These are phyloP conservation scores for Odontomachus brunneus DNA, from an alignment of 1,140 invertebrate genomes.

Conservation along the genomic window DNA sequence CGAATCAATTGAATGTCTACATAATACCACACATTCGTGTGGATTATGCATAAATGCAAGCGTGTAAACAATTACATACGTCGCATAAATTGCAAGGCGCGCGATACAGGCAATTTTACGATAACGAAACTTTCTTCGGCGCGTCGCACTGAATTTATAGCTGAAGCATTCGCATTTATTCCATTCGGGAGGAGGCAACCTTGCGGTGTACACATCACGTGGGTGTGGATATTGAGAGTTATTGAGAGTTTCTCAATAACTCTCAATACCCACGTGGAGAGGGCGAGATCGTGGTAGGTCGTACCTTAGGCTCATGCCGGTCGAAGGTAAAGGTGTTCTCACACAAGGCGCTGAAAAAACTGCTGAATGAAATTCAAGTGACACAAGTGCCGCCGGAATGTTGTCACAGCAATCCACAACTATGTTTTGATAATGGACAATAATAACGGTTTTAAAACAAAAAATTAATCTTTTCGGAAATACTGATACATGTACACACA, in stretches of 20 bases:
- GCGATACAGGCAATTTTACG: constrained; percentile 45
- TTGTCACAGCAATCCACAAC: constrained; percentile 20
- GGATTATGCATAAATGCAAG: neutral
- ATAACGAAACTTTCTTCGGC: constrained; percentile 50
- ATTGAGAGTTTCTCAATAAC: constrained; percentile 69
- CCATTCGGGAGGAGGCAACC: constrained; percentile 61
- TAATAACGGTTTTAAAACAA: too few relatives aligned
- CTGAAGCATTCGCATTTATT: constrained; percentile 61
- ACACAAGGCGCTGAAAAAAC: constrained; percentile 23
- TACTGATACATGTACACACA: too few relatives aligned
- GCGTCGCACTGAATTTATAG: constrained; percentile 58
- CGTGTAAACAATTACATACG: constrained; percentile 50
- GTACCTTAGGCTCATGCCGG: constrained; percentile 50
- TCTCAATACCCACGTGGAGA: too few relatives aligned
- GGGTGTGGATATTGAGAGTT: constrained; percentile 67
- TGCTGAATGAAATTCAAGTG: constrained; percentile 11
- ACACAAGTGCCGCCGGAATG: constrained; percentile 36
- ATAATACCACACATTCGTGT: too few relatives aligned
- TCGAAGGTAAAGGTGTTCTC: constrained; percentile 62
- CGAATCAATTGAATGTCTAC: too few relatives aligned
- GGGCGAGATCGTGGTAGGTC: constrained; percentile 72
- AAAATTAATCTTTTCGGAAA: too few relatives aligned
- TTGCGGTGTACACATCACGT: constrained; percentile 69
- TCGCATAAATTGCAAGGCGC: constrained; percentile 47
- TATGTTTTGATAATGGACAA: too few relatives aligned